Evolutionary conservation across 2,888 invertebrate genomes (phyloP), one percentile per base, ranked within the genome.

Genomic region (Macaria notata): DNA sequence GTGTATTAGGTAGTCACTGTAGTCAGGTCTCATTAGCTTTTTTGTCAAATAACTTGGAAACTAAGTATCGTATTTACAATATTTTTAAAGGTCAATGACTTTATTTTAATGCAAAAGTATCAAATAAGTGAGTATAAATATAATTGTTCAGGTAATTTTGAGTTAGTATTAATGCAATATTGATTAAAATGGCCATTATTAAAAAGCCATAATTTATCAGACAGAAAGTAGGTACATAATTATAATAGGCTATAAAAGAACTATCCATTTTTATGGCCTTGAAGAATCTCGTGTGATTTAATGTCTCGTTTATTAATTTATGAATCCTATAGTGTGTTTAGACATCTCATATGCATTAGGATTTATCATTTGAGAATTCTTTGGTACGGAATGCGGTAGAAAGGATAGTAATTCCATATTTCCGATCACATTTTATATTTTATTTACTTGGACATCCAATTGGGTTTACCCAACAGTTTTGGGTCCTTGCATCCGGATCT

Each of bases 351-450:
- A 47, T 46, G 62, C 56, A 62, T 42, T 54, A 29, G 39, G 54
- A 54, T 56, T 61, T 57, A 62, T 51, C 29, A 46, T 29, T 44
- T 19, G 31, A 7, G 9, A 52, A 59, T 59, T 61, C 60, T 39
- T 9, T 56, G 48, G 38, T 52, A 52, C 56, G 49, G 53, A 57
- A 60, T 58, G 49, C 50, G 54, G 43, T 57, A 52, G 56, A 63
- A 55, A 54, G 41, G 47, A 51, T 54, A 51, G 61, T 54, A 56
- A 54, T 46, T 51, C 54, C 54, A 51, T 19, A 36, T 30, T 56
- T 54, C 7, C 31, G 33, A 45, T 45, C 36, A 39, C 4, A 45
- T n/a, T 39, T 9, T 33, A 54, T 38, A 54, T 1, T 19, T 19
- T n/a, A n/a, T n/a, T 19, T 19, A 42, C 54, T 45, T 38, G 38